These are phyloP conservation scores for Alligator mississippiensis DNA, from an alignment of 2,113 vertebrate genomes.

Conservation along the genomic window DNA sequence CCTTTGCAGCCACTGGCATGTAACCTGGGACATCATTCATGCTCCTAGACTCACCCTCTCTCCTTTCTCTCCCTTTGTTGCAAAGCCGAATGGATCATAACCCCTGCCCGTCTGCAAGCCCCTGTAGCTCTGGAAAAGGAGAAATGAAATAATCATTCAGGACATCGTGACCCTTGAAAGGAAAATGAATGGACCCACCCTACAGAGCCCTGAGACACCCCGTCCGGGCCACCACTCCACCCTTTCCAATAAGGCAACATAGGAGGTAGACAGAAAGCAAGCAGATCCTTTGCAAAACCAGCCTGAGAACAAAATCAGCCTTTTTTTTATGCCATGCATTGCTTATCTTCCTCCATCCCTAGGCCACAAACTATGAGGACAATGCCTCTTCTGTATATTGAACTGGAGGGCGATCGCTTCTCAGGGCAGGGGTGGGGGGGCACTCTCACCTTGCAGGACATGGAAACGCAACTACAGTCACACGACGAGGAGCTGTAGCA, in stretches of 20 bases:
- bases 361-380: background rate
- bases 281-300: background rate
- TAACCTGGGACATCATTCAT: background rate
- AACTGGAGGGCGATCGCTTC: background rate
- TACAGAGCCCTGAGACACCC: background rate
- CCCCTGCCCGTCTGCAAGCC: constrained; percentile 70
- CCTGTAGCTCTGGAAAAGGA: constrained; percentile 40
- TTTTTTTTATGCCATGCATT: background rate
- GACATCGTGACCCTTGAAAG: background rate
- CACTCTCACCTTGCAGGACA: background rate
- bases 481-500: background rate
- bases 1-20: background rate
- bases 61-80: constrained; percentile 87
- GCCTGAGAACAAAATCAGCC: background rate
- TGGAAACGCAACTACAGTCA: background rate
- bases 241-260: background rate
- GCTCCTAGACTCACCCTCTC: constrained; percentile 80
- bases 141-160: background rate
- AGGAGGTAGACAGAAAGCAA: background rate
- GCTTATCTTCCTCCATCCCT: background rate
- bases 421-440: background rate
- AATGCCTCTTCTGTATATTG: background rate
- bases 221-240: background rate
- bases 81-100: constrained; percentile 77
- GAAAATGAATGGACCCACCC: background rate